Evolutionary conservation across 2,888 invertebrate genomes (phyloP), one percentile per base, ranked within the genome.

Genomic region (Yponomeuta malinellus): DNA sequence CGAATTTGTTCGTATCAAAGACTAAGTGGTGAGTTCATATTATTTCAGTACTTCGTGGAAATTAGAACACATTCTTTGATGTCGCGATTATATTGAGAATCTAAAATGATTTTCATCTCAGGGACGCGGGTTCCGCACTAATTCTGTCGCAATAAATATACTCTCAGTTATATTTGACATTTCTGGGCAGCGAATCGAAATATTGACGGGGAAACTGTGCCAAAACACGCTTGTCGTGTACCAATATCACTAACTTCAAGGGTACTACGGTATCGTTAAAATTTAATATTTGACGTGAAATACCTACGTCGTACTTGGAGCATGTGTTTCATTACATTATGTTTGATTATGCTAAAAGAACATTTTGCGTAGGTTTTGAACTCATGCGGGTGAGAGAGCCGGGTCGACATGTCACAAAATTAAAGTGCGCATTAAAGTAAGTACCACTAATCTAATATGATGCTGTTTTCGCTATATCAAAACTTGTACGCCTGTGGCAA

Each of bases 151-250:
- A 85, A 89, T 89, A 88, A 88, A 90, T 89, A 84, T 81, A 76
- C 79, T 80, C 79, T 77, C 83, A 66, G 68, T 85, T 86, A 84
- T 82, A 86, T 85, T 82, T 85, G 89, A 90, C 89, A 82, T 88
- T 86, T 89, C 88, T 89, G 81, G 85, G 87, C 83, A 88, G 85
- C 84, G 85, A 86, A 86, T 88, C 85, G 86, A 87, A 87, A 86
- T 87, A 90, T 89, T 89, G 90, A 88, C 85, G 84, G 76, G 76
- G 80, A 79, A 82, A 78, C 76, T 79, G 87, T 89, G 90, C 90
- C 90, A 90, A 89, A 82, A 86, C 81, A 80, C 80, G 77, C 77
- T 76, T 74, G 68, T 70, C 74, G 74, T 75, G 75, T 74, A 74
- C 74, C 73, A 74, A 75, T 68, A 68, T 59, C 52, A 59, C 52